Evolutionary conservation across 35 echinoderm and acorn worm species (phyloP), one percentile per base, ranked within the genome.

Genomic region (Nesometra sesokonis): DNA sequence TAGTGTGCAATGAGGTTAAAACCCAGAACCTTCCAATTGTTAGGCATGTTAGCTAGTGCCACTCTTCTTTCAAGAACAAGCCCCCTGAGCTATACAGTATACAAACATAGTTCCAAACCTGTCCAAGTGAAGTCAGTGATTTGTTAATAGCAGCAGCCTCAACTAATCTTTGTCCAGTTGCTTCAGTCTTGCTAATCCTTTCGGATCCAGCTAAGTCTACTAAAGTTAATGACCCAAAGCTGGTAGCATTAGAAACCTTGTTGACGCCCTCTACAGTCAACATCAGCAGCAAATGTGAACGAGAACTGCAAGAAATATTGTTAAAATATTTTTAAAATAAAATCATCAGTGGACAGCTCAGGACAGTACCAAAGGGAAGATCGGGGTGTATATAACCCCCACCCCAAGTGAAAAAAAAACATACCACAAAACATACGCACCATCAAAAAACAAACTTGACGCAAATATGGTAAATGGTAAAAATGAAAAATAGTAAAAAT

Each of bases 71-170:
- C n/a, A n/a, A n/a, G n/a, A n/a, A n/a, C n/a, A n/a, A n/a, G n/a
- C n/a, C n/a, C n/a, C n/a, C n/a, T n/a, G n/a, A n/a, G n/a, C n/a
- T n/a, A n/a, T n/a, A n/a, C n/a, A n/a, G n/a, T n/a, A n/a, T n/a
- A n/a, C n/a, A n/a, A n/a, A n/a, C n/a, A 43, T 4, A 7, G 38
- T 43, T 7, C 38, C 15, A 15, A 7, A 97, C 94, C 91, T 97
- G 94, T 79, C 94, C 94, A 15, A 97, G 77, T 9, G 94, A 91
- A 13, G 94, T 97, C 37, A 97, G 88, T 52, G 91, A 91, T 46
- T 97, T 97, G 47, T 97, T 97, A 77, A 97, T 97, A n/a, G 94
- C 94, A 78, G 94, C 94, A 34, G 94, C 94, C 40, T 97, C 94
- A 17, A 97, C 94, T n/a, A 93, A 78, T 7, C 89, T 93, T 77